Base-by-base conservation (phyloP, 1,140 invertebrate species). In the Polyergus mexicanus region DNA sequence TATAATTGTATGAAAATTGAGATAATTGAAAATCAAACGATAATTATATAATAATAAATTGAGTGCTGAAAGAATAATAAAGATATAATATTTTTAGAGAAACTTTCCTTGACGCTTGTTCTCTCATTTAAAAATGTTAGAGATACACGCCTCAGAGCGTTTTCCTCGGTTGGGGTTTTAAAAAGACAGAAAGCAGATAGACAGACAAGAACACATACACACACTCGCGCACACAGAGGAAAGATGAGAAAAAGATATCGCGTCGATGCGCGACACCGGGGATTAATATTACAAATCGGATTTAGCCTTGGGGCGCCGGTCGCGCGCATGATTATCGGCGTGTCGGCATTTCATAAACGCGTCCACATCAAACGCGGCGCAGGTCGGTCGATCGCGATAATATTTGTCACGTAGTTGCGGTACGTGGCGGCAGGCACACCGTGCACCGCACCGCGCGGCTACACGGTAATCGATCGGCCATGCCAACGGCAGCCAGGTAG, bases 371-470 rank as follows among this genome's bases (percentile, higher is more conserved):
- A 91, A 91, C 87, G 90, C 87, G 86, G 89, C 89, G 78, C 47
- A 51, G 83, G 74, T 89, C 75, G 89, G 89, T 90, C 89, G 89
- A 88, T 91, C 86, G 89, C 89, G 89, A 91, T 91, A 91, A 91
- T 91, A 90, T 90, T 91, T 91, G 90, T 91, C 90, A 90, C 90
- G 89, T 90, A 91, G 90, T 90, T 91, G 90, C 86, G 89, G 89
- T 90, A 86, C 89, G 86, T 83, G 89, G 86, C 89, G 66, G 54
- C 76, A 88, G 77, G 78, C 78, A 80, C 68, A 81, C 47, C 74
- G 72, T 83, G 86, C 81, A 47, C 44, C 44, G 85, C 84, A 85
- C 81, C 54, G 60, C 89, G 80, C 88, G 89, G 81, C 89, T 90
- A 86, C 72, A 85, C 84, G 88, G 77, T 90, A 90, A 90, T 90